Evolutionary conservation across 2,888 invertebrate genomes (phyloP).

Genomic region (Notocelia uddmanniana): DNA sequence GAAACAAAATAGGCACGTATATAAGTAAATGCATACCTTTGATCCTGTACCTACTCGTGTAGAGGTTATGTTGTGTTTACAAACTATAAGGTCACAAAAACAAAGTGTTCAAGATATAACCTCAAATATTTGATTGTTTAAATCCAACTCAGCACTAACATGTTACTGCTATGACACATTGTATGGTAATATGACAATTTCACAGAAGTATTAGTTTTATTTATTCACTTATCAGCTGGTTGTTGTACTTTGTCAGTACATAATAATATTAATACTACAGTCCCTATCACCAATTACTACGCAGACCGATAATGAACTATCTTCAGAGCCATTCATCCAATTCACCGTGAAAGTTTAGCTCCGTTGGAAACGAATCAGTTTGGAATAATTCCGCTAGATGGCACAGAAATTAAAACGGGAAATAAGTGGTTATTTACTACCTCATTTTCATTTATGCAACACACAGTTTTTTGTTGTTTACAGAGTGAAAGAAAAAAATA

Average conservation of each 20-base stretch:
- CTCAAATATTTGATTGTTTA: constrained; percentile 32
- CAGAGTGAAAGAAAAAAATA: neutral
- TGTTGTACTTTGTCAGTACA: constrained; percentile 31
- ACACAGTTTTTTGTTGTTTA: neutral
- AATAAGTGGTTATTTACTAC: neutral
- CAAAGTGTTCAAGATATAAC: constrained; percentile 32
- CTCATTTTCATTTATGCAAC: too few species aligned
- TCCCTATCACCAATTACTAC: constrained; percentile 34
- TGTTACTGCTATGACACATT: constrained; percentile 11
- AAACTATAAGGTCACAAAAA: constrained; percentile 34
- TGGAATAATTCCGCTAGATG: constrained; percentile 48
- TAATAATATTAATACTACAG: constrained; percentile 28
- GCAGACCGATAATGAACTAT: constrained; percentile 27
- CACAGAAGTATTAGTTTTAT: constrained; percentile 37
- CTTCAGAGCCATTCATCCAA: constrained; percentile 47
- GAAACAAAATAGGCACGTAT: constrained; percentile 11
- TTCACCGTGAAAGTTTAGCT: constrained; percentile 45
- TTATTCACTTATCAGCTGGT: constrained; percentile 44
- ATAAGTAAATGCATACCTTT: constrained; percentile 44
- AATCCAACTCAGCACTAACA: constrained; percentile 28
- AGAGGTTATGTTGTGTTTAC: constrained; percentile 48
- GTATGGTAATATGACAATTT: constrained; percentile 19
- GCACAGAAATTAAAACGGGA: constrained; percentile 43
- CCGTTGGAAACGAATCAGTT: constrained; percentile 45
- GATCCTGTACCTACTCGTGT: constrained; percentile 39